Conservation (phyloP, 2,113 vertebrate species). For the Vidua macroura region DNA sequence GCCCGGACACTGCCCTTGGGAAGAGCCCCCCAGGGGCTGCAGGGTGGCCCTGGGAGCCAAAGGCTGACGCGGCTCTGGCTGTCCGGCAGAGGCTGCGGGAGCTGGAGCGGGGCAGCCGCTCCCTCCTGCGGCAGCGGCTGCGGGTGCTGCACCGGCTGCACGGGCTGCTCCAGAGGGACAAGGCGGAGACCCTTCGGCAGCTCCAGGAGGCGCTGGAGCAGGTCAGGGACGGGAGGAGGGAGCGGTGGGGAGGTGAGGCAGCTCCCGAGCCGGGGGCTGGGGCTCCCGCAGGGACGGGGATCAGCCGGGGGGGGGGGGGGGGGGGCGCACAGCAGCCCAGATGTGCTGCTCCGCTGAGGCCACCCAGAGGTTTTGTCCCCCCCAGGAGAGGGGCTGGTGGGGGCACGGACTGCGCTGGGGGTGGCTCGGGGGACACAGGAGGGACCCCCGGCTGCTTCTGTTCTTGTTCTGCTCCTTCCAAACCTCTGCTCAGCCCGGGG, state of each 20-base stretch:
- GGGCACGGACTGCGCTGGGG: not conserved
- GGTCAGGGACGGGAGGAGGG: conserved; percentile 26
- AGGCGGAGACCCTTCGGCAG: conserved; percentile 32
- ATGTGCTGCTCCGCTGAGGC: not conserved
- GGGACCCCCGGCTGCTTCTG: too few species aligned
- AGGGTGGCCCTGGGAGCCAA: accelerated
- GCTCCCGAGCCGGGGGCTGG: not conserved
- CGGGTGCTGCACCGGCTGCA: conserved; percentile 42
- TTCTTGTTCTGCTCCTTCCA: not conserved
- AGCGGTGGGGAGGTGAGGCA: accelerated
- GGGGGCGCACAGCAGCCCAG: not conserved
- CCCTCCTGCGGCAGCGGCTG: conserved; percentile 62
- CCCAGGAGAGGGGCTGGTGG: too few species aligned
- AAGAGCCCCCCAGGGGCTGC: not conserved
- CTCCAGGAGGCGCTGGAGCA: conserved; percentile 59
- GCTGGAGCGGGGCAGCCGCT: conserved; percentile 45
- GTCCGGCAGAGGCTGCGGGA: conserved; percentile 64
- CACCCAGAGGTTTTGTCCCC: not conserved
- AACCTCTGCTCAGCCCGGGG: not conserved
- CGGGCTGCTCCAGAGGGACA: conserved; percentile 67
- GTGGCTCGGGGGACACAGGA: not conserved
- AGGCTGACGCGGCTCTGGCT: not conserved
- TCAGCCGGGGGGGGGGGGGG: not conserved
- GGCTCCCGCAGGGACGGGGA: not conserved
- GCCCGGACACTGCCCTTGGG: not conserved